Conservation (phyloP, 2,888 invertebrate species). For the Lamellibrachia satsuma region DNA sequence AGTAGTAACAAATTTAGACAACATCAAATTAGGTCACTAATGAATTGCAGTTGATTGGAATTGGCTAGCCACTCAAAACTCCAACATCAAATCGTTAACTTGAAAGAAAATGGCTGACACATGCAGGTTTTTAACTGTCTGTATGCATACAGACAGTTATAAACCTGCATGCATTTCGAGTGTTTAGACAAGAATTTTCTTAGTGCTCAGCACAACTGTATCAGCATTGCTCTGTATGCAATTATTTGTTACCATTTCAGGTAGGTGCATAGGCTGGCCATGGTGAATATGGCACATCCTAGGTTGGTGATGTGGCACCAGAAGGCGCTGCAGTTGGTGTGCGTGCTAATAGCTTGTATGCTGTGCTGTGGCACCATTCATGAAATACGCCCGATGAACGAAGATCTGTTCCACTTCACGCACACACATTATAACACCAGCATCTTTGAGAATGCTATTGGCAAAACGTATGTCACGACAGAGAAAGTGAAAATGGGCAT, state of each 20-base stretch:
- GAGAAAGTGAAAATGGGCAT: constrained; percentile 81
- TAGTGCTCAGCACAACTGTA: not conserved
- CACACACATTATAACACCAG: constrained; percentile 57
- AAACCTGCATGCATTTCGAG: not conserved
- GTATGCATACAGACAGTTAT: no score
- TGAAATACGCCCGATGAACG: constrained; percentile 42
- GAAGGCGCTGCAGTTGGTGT: not conserved
- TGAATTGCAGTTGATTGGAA: not conserved
- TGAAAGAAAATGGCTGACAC: not conserved
- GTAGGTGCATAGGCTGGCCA: not conserved
- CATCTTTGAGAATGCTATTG: constrained; percentile 65
- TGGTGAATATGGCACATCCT: not conserved
- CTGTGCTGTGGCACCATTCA: constrained; percentile 39
- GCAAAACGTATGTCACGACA: constrained; percentile 81
- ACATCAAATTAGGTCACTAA: not conserved
- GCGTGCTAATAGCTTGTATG: not conserved
- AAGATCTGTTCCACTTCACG: constrained; percentile 53
- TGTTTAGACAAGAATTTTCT: not conserved
- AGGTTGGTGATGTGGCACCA: not conserved
- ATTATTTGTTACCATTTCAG: not conserved
- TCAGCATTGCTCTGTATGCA: not conserved
- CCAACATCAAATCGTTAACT: not conserved
- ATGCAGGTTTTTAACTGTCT: no score
- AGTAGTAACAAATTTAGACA: not conserved
- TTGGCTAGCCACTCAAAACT: not conserved